Evolutionary conservation across 2,888 invertebrate genomes (phyloP).

Genomic region (Octodonta nipae): DNA sequence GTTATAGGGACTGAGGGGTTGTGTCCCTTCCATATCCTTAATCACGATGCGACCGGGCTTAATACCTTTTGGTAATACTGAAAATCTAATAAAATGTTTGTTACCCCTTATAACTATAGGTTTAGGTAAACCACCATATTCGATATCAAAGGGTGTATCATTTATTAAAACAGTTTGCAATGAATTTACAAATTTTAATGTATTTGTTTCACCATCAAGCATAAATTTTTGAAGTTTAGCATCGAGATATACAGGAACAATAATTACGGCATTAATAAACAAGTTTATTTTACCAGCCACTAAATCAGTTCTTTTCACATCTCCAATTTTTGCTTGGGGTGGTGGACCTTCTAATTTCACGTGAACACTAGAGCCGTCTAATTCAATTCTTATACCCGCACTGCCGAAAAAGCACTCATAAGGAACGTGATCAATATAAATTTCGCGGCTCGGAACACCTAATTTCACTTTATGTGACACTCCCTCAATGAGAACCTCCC

Average conservation of each 20-base stretch:
- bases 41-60: slow-evolving; percentile 58
- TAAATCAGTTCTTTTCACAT: slow-evolving; percentile 60
- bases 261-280: slow-evolving; percentile 65
- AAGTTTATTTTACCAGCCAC: slow-evolving; percentile 74
- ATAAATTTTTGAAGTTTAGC: slow-evolving; percentile 69
- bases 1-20: slow-evolving; percentile 11
- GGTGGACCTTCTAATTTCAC: slow-evolving; percentile 81
- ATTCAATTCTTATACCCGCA: slow-evolving; percentile 64
- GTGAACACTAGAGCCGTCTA: slow-evolving; percentile 62
- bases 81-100: slow-evolving; percentile 69
- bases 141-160: slow-evolving; percentile 61
- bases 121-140: slow-evolving; percentile 74
- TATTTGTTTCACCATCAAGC: slow-evolving; percentile 56
- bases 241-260: slow-evolving; percentile 71
- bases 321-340: slow-evolving; percentile 86
- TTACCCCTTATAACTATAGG: slow-evolving; percentile 60
- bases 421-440: slow-evolving; percentile 77
- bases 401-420: slow-evolving; percentile 90
- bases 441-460: slow-evolving; percentile 82
- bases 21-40: slow-evolving; percentile 60
- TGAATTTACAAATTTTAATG: slow-evolving; percentile 68
- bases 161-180: slow-evolving; percentile 65
- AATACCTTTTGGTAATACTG: slow-evolving; percentile 60
- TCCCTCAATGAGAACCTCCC: slow-evolving; percentile 60
- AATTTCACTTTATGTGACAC: slow-evolving; percentile 66